phyloP scores from a whole-genome alignment of 2,797 vertebrate species.

The Danio kyathit region DNA sequence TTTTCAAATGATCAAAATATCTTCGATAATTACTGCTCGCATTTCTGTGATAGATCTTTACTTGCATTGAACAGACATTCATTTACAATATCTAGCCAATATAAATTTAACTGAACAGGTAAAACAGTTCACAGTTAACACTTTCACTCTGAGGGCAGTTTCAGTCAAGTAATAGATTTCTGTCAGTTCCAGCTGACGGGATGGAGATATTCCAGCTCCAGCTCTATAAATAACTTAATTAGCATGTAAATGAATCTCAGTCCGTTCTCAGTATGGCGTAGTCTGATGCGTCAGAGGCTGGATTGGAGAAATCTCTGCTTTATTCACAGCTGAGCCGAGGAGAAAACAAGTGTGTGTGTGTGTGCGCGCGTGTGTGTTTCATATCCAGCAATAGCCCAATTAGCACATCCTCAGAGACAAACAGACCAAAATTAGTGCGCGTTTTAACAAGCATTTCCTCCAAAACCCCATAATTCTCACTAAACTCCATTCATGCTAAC shows the following conservation, averaged over 20 bases:
- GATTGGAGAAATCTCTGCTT: conserved; percentile 17
- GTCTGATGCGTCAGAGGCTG: conserved; percentile 36
- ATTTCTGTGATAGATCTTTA: not conserved
- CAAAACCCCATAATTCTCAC: not conserved
- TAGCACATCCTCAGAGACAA: conserved; percentile 1
- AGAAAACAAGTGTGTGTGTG: conserved; percentile 20
- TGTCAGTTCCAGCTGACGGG: not conserved
- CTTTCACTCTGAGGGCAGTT: not conserved
- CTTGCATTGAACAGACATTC: not conserved
- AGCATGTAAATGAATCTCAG: conserved; percentile 38
- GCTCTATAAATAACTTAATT: conserved; percentile 46
- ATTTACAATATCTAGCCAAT: not conserved
- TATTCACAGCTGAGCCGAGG: conserved; percentile 28
- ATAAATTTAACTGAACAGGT: not conserved
- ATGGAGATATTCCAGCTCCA: conserved; percentile 5
- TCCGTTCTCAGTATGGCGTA: conserved; percentile 18
- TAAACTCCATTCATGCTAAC: conserved; percentile 7
- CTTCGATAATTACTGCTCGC: not conserved
- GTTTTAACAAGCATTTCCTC: conserved; percentile 7
- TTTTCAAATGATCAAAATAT: not conserved
- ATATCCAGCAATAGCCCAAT: conserved; percentile 13
- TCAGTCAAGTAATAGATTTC: not conserved
- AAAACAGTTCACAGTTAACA: not conserved
- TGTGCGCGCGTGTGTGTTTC: not conserved
- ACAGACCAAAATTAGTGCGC: not conserved